Evolutionary conservation across 2,113 vertebrate species (phyloP).

Genomic region (Kryptolebias marmoratus): DNA sequence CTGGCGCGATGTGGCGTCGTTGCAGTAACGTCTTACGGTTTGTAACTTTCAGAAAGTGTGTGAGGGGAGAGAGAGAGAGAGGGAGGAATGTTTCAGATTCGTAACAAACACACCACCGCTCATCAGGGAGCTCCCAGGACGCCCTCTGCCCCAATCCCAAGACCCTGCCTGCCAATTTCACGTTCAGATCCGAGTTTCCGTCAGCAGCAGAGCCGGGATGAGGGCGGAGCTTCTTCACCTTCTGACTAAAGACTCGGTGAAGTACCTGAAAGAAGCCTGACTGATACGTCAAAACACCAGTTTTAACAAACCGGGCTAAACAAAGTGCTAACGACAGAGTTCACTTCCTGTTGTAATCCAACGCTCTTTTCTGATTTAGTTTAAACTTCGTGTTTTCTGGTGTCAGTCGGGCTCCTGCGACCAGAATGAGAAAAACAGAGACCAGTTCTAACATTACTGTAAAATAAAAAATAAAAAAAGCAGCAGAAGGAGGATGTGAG

Average conservation of each 20-base stretch:
- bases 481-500: not conserved
- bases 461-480: slow-evolving; percentile 9
- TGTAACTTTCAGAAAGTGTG: slow-evolving; percentile 12
- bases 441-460: not conserved
- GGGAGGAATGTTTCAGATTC: slow-evolving; percentile 53
- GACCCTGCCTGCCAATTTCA: slow-evolving; percentile 26
- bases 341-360: no score
- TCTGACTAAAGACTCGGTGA: slow-evolving; percentile 16
- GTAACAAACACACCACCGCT: slow-evolving; percentile 16
- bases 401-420: slow-evolving; percentile 13
- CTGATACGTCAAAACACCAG: not conserved
- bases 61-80: slow-evolving; percentile 21
- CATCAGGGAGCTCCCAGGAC: not conserved
- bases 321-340: no score
- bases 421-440: slow-evolving; percentile 3
- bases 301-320: not conserved
- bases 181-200: slow-evolving; percentile 26
- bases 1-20: slow-evolving; percentile 3
- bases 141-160: not conserved
- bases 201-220: slow-evolving; percentile 9
- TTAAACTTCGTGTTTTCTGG: not conserved
- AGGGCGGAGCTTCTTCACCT: slow-evolving; percentile 3
- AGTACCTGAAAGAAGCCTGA: slow-evolving; percentile 3
- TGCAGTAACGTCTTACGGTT: slow-evolving; percentile 26
- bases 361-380: no score